phyloP scores from a whole-genome alignment of 2,797 vertebrate species.

The Mormyrus proboscirostris region DNA sequence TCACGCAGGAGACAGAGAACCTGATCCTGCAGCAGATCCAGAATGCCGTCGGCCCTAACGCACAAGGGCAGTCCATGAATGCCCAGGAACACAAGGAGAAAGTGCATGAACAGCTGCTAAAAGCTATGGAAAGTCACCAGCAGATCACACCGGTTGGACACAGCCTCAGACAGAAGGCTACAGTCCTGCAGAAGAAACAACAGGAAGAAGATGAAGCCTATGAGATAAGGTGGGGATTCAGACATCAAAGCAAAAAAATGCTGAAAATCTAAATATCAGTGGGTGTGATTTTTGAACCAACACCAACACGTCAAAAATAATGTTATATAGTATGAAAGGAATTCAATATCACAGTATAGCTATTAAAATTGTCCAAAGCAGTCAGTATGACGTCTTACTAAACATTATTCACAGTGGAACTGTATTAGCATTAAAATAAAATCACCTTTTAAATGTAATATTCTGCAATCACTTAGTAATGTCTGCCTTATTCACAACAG shows the following conservation, averaged over 20 bases:
- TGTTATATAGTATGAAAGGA: background rate
- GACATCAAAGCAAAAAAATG: background rate
- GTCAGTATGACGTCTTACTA: background rate
- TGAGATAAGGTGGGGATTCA: constrained; percentile 32
- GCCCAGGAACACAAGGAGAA: background rate
- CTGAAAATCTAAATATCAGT: background rate
- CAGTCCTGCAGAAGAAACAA: background rate
- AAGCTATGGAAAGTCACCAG: background rate
- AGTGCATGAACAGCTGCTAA: background rate
- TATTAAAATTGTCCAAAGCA: background rate
- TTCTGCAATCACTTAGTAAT: background rate
- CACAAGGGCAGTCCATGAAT: background rate
- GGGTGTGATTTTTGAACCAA: background rate
- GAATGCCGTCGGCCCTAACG: constrained; percentile 32
- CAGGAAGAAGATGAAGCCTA: constrained; percentile 21
- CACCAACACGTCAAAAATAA: background rate
- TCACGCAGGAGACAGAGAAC: constrained; percentile 62
- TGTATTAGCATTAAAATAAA: background rate
- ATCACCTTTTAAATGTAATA: background rate
- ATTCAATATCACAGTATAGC: background rate
- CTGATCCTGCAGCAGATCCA: constrained; percentile 55
- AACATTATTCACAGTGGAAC: background rate
- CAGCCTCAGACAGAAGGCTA: background rate
- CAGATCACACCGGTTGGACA: background rate
- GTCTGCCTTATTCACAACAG: constrained; percentile 33